Percentiles rank a stretch among this genome's conserved stretches.
Evolutionary conservation across 2,113 vertebrate species (phyloP).

Genomic region (Geococcyx californianus): DNA sequence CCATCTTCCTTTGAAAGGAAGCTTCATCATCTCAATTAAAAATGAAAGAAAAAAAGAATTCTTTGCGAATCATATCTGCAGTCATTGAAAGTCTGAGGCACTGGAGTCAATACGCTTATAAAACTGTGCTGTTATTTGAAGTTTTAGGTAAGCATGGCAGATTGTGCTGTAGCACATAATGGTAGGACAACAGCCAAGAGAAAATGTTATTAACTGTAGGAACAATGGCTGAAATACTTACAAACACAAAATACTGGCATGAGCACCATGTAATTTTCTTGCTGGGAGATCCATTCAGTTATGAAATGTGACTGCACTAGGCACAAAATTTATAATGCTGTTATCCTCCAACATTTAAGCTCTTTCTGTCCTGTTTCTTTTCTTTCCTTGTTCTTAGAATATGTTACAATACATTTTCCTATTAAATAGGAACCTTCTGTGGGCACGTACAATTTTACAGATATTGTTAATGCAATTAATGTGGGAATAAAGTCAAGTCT

Average conservation of each 20-base stretch:
- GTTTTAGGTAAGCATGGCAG: constrained; percentile 83
- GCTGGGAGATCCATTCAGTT: neutral
- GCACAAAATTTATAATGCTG: neutral
- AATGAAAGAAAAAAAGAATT: constrained; percentile 73
- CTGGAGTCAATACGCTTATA: constrained; percentile 87
- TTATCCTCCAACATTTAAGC: neutral
- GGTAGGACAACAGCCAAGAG: neutral
- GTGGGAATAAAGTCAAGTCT: neutral
- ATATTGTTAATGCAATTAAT: neutral
- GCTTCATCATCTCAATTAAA: constrained; percentile 58
- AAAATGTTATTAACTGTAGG: neutral
- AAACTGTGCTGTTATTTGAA: constrained; percentile 85
- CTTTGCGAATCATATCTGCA: constrained; percentile 87
- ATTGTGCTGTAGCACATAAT: neutral
- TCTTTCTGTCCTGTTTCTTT: neutral
- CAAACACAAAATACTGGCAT: neutral
- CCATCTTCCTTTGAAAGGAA: constrained; percentile 64
- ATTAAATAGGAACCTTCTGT: neutral
- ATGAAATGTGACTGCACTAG: neutral
- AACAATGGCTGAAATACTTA: neutral
- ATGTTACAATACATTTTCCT: neutral
- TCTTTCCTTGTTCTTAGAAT: neutral
- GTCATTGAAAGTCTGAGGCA: constrained; percentile 90
- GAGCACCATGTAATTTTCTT: neutral
- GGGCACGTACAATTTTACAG: neutral